These are phyloP conservation scores for Caenorhabditis afra DNA, from an alignment of 2,888 invertebrate species.

Conservation along the genomic window DNA sequence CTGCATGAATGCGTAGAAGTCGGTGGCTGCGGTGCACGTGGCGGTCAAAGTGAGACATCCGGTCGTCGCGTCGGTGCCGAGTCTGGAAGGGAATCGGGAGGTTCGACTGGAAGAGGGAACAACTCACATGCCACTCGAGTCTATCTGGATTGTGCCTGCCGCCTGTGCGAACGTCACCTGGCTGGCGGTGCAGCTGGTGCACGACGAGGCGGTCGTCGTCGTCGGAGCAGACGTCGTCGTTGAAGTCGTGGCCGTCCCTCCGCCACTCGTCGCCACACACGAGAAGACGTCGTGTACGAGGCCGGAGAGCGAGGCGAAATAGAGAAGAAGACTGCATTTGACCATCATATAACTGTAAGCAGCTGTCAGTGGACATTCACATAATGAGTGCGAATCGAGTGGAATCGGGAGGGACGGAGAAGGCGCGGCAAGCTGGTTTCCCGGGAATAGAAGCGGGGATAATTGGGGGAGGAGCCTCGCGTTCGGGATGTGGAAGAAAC, in stretches of 20 bases:
- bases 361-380: constrained; percentile 49
- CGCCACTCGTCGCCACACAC: constrained; percentile 35
- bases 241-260: constrained; percentile 25
- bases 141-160: constrained; percentile 23
- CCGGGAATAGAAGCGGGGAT: constrained; percentile 24
- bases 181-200: constrained; percentile 48
- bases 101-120: not conserved
- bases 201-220: constrained; percentile 13
- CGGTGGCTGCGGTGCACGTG: constrained; percentile 43
- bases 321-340: constrained; percentile 43
- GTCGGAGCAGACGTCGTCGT: constrained; percentile 17
- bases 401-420: constrained; percentile 5
- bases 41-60: constrained; percentile 48
- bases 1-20: constrained; percentile 51
- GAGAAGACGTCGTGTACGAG: constrained; percentile 21
- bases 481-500: constrained; percentile 40
- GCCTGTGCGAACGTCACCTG: constrained; percentile 44
- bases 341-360: constrained; percentile 55
- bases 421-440: constrained; percentile 49
- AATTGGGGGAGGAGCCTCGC: constrained; percentile 42
- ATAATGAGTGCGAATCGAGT: constrained; percentile 43
- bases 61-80: constrained; percentile 29
- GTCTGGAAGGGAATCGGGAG: constrained; percentile 19
- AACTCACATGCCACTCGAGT: constrained; percentile 40
- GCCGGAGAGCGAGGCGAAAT: constrained; percentile 15